phyloP scores from a whole-genome alignment of 2,113 vertebrate genomes.

The Entelurus aequoreus region DNA sequence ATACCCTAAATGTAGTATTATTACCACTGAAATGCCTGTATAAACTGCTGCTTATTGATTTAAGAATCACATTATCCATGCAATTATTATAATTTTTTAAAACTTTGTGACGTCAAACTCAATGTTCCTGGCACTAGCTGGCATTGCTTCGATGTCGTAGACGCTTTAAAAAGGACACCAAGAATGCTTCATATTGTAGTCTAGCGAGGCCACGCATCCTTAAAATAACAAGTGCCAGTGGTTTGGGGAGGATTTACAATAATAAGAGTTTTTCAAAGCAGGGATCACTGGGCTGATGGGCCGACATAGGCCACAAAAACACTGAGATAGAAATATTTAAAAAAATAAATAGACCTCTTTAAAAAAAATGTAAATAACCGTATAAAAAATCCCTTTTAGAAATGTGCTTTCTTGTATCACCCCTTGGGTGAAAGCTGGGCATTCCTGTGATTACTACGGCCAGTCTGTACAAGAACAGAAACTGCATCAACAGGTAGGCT shows the following conservation, averaged over 20 bases:
- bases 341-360: too few species aligned
- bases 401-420: too few species aligned
- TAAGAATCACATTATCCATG: conserved; percentile 54
- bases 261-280: conserved; percentile 20
- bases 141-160: conserved; percentile 47
- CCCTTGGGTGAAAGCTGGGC: too few species aligned
- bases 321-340: too few species aligned
- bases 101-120: conserved; percentile 48
- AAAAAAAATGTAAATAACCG: too few species aligned
- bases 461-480: too few species aligned
- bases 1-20: too few species aligned
- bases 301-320: too few species aligned
- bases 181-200: conserved; percentile 37
- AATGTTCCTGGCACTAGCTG: conserved; percentile 67
- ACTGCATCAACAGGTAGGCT: too few species aligned
- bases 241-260: conserved; percentile 9
- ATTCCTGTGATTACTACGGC: too few species aligned
- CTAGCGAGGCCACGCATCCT: conserved; percentile 28
- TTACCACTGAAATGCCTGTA: not conserved
- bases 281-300: not conserved
- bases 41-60: not conserved
- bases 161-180: conserved; percentile 46
- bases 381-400: too few species aligned
- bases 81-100: conserved; percentile 53
- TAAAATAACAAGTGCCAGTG: conserved; percentile 47